Conservation (phyloP, 2,113 vertebrate genomes). For the Myrmecophaga tridactyla region DNA sequence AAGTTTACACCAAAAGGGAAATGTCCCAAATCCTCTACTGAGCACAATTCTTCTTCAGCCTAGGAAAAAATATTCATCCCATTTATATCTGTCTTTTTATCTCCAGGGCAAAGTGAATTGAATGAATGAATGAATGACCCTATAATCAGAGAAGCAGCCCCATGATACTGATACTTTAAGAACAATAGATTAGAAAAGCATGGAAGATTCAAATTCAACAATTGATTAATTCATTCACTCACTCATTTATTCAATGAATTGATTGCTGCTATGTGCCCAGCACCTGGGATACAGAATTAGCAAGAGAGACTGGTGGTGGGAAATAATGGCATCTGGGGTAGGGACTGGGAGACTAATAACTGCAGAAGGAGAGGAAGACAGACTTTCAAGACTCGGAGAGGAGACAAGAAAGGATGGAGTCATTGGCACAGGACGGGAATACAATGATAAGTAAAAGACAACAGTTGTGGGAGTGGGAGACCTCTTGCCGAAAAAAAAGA, state of each 20-base stretch:
- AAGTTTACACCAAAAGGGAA: background rate
- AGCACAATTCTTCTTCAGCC: background rate
- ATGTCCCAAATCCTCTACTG: background rate
- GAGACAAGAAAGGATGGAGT: background rate
- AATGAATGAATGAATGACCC: background rate
- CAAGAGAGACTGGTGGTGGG: background rate
- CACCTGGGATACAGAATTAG: background rate
- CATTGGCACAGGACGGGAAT: background rate
- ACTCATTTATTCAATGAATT: no score
- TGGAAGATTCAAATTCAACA: background rate
- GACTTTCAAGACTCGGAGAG: background rate
- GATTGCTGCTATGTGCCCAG: background rate
- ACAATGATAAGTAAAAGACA: rapidly evolving
- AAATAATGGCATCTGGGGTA: background rate
- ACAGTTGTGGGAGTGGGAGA: background rate
- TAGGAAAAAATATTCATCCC: slow-evolving; percentile 7
- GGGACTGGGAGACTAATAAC: background rate
- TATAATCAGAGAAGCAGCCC: background rate
- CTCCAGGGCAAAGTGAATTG: background rate
- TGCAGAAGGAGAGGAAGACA: background rate
- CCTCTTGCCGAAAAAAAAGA: background rate
- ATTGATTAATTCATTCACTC: background rate
- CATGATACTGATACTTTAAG: background rate
- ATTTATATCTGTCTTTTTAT: background rate
- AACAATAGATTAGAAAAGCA: background rate